Evolutionary conservation across 2,888 invertebrate genomes (phyloP).

Genomic region (Aproaerema taeniolella): DNA sequence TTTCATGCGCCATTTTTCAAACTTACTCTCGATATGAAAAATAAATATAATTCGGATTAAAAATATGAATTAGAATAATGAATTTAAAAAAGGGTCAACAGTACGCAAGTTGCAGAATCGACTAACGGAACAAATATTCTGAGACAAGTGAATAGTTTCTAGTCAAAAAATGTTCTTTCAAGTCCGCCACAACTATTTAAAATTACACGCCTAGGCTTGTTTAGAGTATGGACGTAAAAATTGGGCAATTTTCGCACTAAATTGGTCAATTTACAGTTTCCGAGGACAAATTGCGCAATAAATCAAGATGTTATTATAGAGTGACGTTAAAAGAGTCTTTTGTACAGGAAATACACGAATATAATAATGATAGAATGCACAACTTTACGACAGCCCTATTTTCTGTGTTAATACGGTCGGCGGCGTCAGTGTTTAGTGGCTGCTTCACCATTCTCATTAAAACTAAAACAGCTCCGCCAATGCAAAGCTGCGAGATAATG

Average conservation of each 20-base stretch:
- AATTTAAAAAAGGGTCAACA: neutral
- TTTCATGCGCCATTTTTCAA: no score
- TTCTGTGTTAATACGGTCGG: no score
- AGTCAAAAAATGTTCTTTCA: constrained; percentile 2
- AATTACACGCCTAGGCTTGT: constrained; percentile 43
- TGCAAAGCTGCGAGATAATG: neutral
- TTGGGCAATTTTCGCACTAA: constrained; percentile 46
- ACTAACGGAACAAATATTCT: constrained; percentile 19
- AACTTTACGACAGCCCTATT: neutral
- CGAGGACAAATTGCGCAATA: constrained; percentile 49
- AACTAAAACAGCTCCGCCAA: no score
- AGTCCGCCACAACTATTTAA: constrained; percentile 35
- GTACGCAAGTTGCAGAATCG: neutral
- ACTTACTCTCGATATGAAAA: no score
- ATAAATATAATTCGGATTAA: no score
- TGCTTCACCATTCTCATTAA: no score
- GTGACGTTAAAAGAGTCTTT: constrained; percentile 29
- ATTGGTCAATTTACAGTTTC: constrained; percentile 54
- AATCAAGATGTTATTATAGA: constrained; percentile 45
- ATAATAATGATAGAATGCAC: neutral
- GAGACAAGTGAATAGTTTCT: constrained; percentile 2
- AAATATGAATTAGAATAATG: no score
- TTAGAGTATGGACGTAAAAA: constrained; percentile 32
- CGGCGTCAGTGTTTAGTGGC: no score
- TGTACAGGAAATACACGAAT: constrained; percentile 23